Evolutionary conservation across 1,140 invertebrate genomes (phyloP), one percentile per base, ranked within the genome.

Genomic region (Drosophila nasuta): DNA sequence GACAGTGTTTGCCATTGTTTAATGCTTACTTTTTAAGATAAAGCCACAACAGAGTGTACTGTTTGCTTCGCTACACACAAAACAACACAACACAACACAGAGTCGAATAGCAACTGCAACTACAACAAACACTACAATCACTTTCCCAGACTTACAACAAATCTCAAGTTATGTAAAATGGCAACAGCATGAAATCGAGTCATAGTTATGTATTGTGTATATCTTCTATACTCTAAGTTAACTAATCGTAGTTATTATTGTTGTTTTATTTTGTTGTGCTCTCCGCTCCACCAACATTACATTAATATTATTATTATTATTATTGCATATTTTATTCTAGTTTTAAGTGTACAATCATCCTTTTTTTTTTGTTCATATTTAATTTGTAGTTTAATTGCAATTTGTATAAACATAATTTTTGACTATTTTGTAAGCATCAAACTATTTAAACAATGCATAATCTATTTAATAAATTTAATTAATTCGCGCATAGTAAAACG

Each of bases 181-280:
- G 77, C 74, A 75, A 64, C 75, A 58, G 81, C 77, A 74, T 70
- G 59, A 80, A 88, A 87, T 87, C 83, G 83, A 87, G 83, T 87
- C 83, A 87, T 87, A 87, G 83, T 70, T 75, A 74, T 82, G 28
- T 65, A 51, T 67, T 75, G 69, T 82, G 28, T 65, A 51, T 67
- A 48, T 49, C 64, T 68, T 82, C 65, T 65, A 81, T 52, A 79
- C 33, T 62, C 57, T 60, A 10, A 60, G 43, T 67, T 59, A 66
- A 25, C 38, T 51, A 15, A 60, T 38, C 30, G 45, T 63, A 56
- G 45, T 72, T 72, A 46, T 73, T 69, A 30, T 63, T 35, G 17
- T 58, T 43, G 13, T 68, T 69, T 60, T 25, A 25, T 25, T 25
- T 25, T 25, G 0, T 59, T 5, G 13, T 46, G 30, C 59, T 8